Percentiles rank a stretch among this genome's conserved stretches.
Evolutionary conservation across 2,113 vertebrate genomes (phyloP).

Genomic region (Hippocampus guttulatus): DNA sequence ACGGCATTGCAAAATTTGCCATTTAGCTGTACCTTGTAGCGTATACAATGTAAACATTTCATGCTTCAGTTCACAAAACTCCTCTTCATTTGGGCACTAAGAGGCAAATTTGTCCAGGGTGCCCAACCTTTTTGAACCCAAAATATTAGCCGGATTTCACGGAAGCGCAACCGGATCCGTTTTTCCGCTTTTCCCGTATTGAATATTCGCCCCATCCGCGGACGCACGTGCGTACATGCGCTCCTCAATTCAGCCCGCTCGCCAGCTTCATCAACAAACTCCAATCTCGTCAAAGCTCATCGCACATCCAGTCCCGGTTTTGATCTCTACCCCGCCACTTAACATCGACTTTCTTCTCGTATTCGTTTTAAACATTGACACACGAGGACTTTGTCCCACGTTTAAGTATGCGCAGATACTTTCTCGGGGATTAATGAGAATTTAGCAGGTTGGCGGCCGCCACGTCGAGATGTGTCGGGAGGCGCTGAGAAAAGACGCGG

Average conservation of each 20-base stretch:
- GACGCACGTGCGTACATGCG: not conserved
- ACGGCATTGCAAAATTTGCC: constrained; percentile 39
- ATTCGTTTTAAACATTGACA: constrained; percentile 37
- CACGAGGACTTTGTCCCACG: constrained; percentile 42
- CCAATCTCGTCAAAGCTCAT: constrained; percentile 41
- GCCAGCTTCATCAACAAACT: constrained; percentile 35
- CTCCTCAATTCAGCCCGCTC: constrained; percentile 10
- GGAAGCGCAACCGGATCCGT: not conserved
- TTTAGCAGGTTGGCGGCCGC: constrained; percentile 39
- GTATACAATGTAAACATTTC: not conserved
- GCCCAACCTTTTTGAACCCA: too few species aligned
- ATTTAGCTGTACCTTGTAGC: constrained; percentile 24
- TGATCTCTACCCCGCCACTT: constrained; percentile 54
- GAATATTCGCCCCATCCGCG: constrained; percentile 24
- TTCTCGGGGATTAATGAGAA: constrained; percentile 55
- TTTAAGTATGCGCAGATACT: constrained; percentile 46
- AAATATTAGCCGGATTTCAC: not conserved
- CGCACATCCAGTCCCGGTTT: constrained; percentile 39
- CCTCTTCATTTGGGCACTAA: too few species aligned
- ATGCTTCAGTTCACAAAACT: too few species aligned
- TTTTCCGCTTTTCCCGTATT: constrained; percentile 56
- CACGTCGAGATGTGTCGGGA: constrained; percentile 41
- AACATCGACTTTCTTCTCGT: constrained; percentile 53
- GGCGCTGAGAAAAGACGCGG: constrained; percentile 18
- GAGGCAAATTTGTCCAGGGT: too few species aligned